Conservation (phyloP, 2,888 invertebrate genomes). For the Meganola albula region DNA sequence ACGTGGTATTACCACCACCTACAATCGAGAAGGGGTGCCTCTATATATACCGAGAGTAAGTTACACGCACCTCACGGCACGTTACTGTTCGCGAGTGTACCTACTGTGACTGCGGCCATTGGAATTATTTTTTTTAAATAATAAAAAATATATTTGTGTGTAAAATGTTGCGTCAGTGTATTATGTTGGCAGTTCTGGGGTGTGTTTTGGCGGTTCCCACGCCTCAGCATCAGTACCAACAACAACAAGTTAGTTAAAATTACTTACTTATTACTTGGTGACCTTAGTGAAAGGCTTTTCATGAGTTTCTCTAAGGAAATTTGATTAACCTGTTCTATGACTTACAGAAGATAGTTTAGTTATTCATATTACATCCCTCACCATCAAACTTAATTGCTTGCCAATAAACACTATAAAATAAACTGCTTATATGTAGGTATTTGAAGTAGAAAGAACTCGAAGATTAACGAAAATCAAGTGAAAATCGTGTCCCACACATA, state of each 20-base stretch:
- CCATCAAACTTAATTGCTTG: too few species aligned
- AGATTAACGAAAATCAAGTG: too few species aligned
- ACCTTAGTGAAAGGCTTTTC: too few species aligned
- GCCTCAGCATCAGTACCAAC: conserved; percentile 58
- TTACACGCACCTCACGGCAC: conserved; percentile 56
- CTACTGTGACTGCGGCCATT: conserved; percentile 43
- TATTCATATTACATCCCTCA: too few species aligned
- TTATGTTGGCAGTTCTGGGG: conserved; percentile 58
- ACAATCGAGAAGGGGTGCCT: conserved; percentile 61
- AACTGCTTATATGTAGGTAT: too few species aligned
- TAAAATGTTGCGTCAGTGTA: conserved; percentile 61
- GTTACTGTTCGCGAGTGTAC: conserved; percentile 62
- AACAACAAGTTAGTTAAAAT: conserved; percentile 54
- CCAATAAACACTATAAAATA: too few species aligned
- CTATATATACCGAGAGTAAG: conserved; percentile 67
- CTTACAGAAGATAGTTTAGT: too few species aligned
- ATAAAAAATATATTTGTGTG: conserved; percentile 49
- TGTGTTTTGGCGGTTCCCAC: conserved; percentile 48
- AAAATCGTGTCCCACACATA: too few species aligned
- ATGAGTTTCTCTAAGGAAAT: too few species aligned
- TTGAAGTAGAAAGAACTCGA: too few species aligned
- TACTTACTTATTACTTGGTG: too few species aligned
- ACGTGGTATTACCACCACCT: conserved; percentile 28
- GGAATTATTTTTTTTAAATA: conserved; percentile 31
- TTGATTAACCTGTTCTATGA: too few species aligned